Conservation (phyloP, 1,140 invertebrate genomes). For the Megalonaias nervosa region DNA sequence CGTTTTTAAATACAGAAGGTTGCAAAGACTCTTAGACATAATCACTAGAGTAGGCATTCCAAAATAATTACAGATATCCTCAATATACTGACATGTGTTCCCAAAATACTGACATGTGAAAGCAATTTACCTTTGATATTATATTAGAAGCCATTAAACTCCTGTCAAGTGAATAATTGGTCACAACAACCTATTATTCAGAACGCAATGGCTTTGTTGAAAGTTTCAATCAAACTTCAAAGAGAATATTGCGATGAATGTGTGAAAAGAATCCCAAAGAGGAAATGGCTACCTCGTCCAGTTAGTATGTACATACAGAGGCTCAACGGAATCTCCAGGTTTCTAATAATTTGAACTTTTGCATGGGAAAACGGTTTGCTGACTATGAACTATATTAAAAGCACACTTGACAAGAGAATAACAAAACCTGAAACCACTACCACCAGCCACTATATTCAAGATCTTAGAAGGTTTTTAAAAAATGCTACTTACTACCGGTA, state of each 20-base stretch:
- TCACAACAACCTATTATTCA: constrained; percentile 34
- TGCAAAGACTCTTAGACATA: constrained; percentile 48
- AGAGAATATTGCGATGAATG: constrained; percentile 31
- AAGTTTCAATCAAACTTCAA: constrained; percentile 50
- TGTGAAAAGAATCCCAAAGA: constrained; percentile 13
- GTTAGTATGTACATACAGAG: constrained; percentile 21
- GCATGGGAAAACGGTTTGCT: constrained; percentile 49
- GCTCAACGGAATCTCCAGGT: constrained; percentile 31
- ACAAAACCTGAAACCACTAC: neutral
- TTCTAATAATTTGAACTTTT: constrained; percentile 57
- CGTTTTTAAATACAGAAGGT: constrained; percentile 35
- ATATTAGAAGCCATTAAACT: constrained; percentile 36
- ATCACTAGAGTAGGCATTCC: constrained; percentile 70
- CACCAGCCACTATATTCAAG: neutral
- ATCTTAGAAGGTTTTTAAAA: neutral
- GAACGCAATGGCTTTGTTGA: constrained; percentile 38
- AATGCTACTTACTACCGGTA: neutral
- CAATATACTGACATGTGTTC: no score
- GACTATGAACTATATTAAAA: constrained; percentile 42
- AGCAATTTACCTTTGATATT: constrained; percentile 41
- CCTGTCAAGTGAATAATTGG: constrained; percentile 35
- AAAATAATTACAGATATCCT: constrained; percentile 46
- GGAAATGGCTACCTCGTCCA: constrained; percentile 47
- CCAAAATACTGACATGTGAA: constrained; percentile 34
- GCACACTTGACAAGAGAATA: constrained; percentile 28